These are phyloP conservation scores for Spongilla lacustris DNA, from an alignment of 37 sponge, comb jelly and placozoan species.

Conservation along the genomic window DNA sequence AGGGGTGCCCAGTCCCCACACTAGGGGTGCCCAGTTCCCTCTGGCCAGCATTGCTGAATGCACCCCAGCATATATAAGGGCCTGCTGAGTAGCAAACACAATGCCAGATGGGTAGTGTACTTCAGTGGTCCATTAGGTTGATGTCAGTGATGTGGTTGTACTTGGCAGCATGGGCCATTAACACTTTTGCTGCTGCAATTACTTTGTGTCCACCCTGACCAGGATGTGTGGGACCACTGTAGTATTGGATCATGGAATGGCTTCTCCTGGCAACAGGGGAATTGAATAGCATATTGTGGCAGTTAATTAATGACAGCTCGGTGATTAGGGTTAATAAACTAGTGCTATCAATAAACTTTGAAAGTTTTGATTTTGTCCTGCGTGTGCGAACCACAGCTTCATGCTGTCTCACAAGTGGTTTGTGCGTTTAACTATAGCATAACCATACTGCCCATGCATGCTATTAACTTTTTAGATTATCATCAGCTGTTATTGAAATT, in stretches of 20 bases:
- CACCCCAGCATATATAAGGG: constrained; percentile 78
- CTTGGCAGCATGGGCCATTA: constrained; percentile 73
- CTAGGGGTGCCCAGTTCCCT: no score
- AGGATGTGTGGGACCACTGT: constrained; percentile 61
- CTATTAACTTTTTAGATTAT: no score
- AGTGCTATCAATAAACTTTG: no score
- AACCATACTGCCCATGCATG: no score
- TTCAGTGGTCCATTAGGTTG: constrained; percentile 93
- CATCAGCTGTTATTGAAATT: no score
- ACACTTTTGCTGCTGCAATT: constrained; percentile 75
- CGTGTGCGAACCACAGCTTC: no score
- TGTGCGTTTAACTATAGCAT: no score
- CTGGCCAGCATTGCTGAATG: constrained; percentile 78
- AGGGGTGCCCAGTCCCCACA: constrained; percentile 78
- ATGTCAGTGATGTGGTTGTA: constrained; percentile 92
- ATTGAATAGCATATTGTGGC: no score
- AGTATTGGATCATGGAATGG: constrained; percentile 67
- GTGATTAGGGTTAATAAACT: no score
- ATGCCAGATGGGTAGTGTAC: constrained; percentile 74
- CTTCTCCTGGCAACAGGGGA: constrained; percentile 87
- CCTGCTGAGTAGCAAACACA: constrained; percentile 84
- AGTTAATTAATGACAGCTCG: no score
- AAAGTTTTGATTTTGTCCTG: no score
- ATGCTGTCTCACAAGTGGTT: no score
- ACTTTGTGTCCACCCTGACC: constrained; percentile 57